A percentile compares a stretch with the other conserved stretches of the same genome.
Evolutionary conservation across 2,888 invertebrate genomes (phyloP).

Genomic region (Tryphoninae sp.): DNA sequence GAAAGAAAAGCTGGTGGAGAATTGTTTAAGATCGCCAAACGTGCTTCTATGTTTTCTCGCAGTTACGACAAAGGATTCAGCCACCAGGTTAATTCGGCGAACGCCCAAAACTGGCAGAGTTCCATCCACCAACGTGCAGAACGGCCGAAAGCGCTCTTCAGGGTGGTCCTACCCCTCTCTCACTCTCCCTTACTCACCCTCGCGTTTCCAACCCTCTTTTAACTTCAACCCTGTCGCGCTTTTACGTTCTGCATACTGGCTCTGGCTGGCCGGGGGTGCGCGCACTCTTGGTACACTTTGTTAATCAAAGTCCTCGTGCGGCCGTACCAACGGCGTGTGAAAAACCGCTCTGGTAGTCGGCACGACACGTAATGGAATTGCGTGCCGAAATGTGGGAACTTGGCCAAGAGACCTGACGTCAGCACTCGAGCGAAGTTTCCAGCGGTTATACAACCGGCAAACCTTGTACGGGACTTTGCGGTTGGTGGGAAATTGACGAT

Average conservation of each 20-base stretch:
- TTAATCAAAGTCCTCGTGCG: constrained; percentile 62
- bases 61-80: constrained; percentile 56
- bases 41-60: constrained; percentile 27
- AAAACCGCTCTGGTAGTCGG: constrained; percentile 56
- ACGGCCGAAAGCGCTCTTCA: constrained; percentile 36
- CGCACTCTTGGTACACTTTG: constrained; percentile 59
- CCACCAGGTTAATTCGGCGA: constrained; percentile 60
- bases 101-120: constrained; percentile 60
- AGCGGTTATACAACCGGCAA: background rate
- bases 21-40: constrained; percentile 59
- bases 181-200: constrained; percentile 30
- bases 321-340: constrained; percentile 53
- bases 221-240: constrained; percentile 41
- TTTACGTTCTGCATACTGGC: constrained; percentile 49
- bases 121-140: constrained; percentile 45
- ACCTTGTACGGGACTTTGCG: background rate
- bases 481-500: background rate
- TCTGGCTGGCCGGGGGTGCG: constrained; percentile 45
- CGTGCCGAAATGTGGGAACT: constrained; percentile 63
- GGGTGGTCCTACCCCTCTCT: constrained; percentile 24
- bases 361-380: constrained; percentile 63
- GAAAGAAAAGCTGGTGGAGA: constrained; percentile 42
- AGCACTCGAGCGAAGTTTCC: constrained; percentile 45
- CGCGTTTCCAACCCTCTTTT: constrained; percentile 24
- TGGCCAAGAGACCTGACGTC: constrained; percentile 57